Evolutionary conservation across 2,888 invertebrate genomes (phyloP).

Genomic region (Spisula subtruncata): DNA sequence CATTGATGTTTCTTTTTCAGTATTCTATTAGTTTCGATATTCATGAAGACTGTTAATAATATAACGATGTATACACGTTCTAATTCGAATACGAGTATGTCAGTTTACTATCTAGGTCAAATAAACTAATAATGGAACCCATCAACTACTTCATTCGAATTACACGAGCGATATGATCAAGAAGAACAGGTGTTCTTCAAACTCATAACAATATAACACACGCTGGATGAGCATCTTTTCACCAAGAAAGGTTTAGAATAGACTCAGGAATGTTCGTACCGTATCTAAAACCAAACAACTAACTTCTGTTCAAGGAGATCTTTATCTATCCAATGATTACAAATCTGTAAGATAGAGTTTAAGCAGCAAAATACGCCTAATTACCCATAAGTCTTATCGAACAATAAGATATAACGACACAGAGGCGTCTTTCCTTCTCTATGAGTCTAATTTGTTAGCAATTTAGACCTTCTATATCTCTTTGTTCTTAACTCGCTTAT

Average conservation of each 20-base stretch:
- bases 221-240: background rate
- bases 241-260: background rate
- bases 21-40: no score
- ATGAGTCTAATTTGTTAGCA: background rate
- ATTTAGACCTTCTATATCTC: background rate
- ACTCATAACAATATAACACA: no score
- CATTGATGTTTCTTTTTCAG: no score
- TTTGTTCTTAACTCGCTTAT: background rate
- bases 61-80: no score
- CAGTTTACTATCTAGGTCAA: no score
- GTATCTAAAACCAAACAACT: background rate
- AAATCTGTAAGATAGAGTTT: background rate
- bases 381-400: background rate
- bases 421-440: background rate
- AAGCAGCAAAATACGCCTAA: background rate
- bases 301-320: background rate
- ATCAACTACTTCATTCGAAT: no score
- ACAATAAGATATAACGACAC: background rate
- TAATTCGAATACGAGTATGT: no score
- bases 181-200: no score
- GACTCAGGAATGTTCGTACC: background rate
- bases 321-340: background rate
- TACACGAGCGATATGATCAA: no score
- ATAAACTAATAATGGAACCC: no score
- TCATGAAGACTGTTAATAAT: no score